phyloP scores from a whole-genome alignment of 2,888 invertebrate species.

The Sinodicranocentrus sp. region DNA sequence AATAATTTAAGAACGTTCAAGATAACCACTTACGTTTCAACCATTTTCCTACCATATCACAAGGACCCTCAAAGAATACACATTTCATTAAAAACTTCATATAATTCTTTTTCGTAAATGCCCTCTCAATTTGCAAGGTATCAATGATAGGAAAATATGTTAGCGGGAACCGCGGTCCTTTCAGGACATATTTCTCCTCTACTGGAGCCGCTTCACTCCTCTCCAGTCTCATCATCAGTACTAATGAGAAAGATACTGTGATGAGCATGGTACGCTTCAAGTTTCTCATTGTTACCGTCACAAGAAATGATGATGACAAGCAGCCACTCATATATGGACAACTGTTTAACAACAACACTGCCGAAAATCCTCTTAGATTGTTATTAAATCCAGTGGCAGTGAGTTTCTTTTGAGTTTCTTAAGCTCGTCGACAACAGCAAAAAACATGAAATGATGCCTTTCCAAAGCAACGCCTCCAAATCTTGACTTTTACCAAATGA shows the following conservation, averaged over 20 bases:
- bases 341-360: not conserved
- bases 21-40: constrained; percentile 60
- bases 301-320: not conserved
- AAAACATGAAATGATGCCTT: too few species aligned
- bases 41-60: constrained; percentile 68
- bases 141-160: constrained; percentile 48
- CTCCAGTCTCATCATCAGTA: constrained; percentile 28
- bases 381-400: not conserved
- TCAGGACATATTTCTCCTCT: constrained; percentile 39
- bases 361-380: not conserved
- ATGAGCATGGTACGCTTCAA: constrained; percentile 13
- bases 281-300: not conserved
- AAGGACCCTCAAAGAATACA: constrained; percentile 68
- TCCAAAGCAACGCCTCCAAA: constrained; percentile 1
- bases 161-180: constrained; percentile 51
- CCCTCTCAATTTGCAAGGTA: constrained; percentile 40
- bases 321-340: too few species aligned
- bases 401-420: too few species aligned
- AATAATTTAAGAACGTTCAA: not conserved
- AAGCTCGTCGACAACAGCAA: too few species aligned
- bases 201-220: not conserved
- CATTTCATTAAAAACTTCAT: constrained; percentile 66
- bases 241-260: constrained; percentile 29
- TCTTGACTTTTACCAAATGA: constrained; percentile 4
- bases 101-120: constrained; percentile 48